Evolutionary conservation across 2,888 invertebrate species (phyloP), one percentile per base, ranked within the genome.

Genomic region (Candidula unifasciata): DNA sequence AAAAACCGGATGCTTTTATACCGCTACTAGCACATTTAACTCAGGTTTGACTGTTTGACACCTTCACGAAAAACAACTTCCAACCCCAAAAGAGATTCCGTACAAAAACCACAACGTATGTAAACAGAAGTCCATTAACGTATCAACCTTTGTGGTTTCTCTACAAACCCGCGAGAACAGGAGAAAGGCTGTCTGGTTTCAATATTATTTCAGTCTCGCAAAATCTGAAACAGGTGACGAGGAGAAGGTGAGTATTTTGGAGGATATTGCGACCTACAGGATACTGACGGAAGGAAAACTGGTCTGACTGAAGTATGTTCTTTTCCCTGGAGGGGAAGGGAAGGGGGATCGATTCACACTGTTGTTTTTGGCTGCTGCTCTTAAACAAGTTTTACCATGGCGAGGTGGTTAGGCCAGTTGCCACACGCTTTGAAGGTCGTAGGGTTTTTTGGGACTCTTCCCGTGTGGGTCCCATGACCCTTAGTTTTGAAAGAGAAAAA

Each of bases 51-150:
- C 35, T 71, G 71, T 37, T 71, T 71, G 71, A 71, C 71, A 71
- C 71, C 37, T 1, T 18, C 8, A 71, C 37, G 21, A 71, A 71
- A 71, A 71, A 71, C 71, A 71, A 6, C 71, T 21, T 21, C 37
- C n/a, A 24, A 35, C 6, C 24, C 37, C 35, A 37, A 37, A 71
- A 71, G 71, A 71, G 35, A 37, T 37, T 10, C 37, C 71, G 37
- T 37, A 71, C 37, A 16, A 71, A 71, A 71, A 8, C 37, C 71
- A 3, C 24, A 71, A 71, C 37, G 35, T 71, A 37, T 71, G 71
- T 71, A 33, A 71, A 71, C 71, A 71, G 27, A 71, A 71, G 71
- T 35, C 71, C 71, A 71, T 71, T 71, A 71, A 35, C 37, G 37
- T 71, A 71, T 71, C 71, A 71, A 37, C 37, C 13, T 66, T 27